Evolutionary conservation across 2,888 invertebrate species (phyloP).

Genomic region (Tromatobia lineatoria): DNA sequence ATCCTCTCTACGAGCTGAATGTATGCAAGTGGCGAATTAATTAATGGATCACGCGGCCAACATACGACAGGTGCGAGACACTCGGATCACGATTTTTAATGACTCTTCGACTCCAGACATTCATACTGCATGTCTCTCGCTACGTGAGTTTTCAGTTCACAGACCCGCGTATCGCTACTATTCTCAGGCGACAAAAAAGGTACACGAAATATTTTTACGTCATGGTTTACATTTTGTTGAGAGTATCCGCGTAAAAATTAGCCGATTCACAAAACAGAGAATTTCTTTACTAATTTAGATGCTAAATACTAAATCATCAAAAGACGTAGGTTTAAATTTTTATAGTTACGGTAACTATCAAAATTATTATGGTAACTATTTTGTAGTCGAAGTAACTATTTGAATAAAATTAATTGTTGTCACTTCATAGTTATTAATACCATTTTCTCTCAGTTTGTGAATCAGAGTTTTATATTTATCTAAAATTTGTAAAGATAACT

Average conservation of each 20-base stretch:
- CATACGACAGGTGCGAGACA: slow-evolving; percentile 69
- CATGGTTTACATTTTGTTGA: background rate
- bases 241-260: no score
- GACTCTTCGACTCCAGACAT: slow-evolving; percentile 12
- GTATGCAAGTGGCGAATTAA: slow-evolving; percentile 49
- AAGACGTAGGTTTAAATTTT: background rate
- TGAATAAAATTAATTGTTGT: no score
- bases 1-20: background rate
- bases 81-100: slow-evolving; percentile 58
- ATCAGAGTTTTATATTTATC: background rate
- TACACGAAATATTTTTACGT: background rate
- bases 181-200: slow-evolving; percentile 4
- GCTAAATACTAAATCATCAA: background rate
- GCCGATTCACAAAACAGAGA: background rate
- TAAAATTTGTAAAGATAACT: background rate
- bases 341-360: no score
- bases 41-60: slow-evolving; percentile 61
- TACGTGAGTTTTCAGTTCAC: slow-evolving; percentile 23
- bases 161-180: slow-evolving; percentile 29
- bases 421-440: no score
- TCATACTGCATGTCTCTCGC: slow-evolving; percentile 33
- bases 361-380: no score
- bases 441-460: no score
- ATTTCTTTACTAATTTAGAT: background rate
- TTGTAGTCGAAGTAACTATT: no score